A percentile compares a stretch with the other conserved stretches of the same genome.
phyloP scores from a whole-genome alignment of 2,113 vertebrate species.

The Serilophus lunatus region DNA sequence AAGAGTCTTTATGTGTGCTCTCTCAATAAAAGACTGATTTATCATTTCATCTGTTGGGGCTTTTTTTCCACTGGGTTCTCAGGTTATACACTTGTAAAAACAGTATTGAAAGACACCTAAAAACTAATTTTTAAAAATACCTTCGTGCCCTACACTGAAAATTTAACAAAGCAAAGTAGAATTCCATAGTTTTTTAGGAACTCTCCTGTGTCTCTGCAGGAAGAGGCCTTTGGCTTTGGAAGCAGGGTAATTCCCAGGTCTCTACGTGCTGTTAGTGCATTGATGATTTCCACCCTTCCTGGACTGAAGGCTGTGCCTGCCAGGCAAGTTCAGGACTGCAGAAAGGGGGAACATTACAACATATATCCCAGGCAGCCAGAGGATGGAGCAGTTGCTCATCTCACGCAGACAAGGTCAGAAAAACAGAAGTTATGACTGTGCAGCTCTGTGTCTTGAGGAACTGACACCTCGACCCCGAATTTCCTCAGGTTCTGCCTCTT shows the following conservation, averaged over 20 bases:
- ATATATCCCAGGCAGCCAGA: background rate
- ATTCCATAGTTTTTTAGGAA: background rate
- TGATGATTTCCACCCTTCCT: background rate
- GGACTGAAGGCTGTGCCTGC: background rate
- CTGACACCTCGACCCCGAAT: background rate
- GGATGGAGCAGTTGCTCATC: background rate
- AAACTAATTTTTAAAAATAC: background rate
- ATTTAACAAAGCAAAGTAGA: background rate
- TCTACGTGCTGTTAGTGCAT: background rate
- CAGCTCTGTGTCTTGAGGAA: background rate
- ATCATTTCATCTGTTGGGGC: background rate
- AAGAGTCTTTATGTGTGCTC: background rate
- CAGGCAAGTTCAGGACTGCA: background rate
- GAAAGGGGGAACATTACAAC: background rate
- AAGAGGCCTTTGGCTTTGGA: background rate
- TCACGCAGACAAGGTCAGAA: fast-evolving
- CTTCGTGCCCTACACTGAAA: background rate
- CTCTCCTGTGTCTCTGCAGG: background rate
- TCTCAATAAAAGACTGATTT: background rate
- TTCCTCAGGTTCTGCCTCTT: background rate
- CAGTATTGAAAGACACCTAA: background rate
- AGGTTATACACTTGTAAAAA: background rate
- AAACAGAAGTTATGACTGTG: background rate
- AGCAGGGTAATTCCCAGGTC: background rate
- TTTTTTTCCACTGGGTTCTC: background rate